Evolutionary conservation across 2,797 vertebrate genomes (phyloP), one percentile per base, ranked within the genome.

Genomic region (Otolemur crassicaudatus): DNA sequence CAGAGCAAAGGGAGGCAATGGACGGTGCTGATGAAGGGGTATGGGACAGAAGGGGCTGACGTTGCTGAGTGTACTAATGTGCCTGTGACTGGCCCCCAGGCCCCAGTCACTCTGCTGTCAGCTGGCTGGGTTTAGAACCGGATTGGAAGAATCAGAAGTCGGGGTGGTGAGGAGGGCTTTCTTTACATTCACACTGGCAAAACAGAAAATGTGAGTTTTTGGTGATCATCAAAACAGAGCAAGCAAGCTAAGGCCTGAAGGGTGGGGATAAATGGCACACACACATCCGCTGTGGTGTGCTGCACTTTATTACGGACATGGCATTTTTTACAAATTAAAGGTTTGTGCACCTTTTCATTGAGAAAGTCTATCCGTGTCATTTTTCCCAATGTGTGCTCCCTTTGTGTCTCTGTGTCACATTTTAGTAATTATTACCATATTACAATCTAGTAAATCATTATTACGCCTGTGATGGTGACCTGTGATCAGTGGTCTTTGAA

Each of bases 81-180:
- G 58, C n/a, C 69, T 0, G 0, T 10, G 22, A 37, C 14, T 0
- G 7, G 3, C 14, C 17, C 53, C 70, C 34, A 19, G 19, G 20
- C 2, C 31, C 31, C 20, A 2, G 22, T 19, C 37, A 23, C 11
- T 61, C 37, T 61, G 25, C 4, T 29, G 60, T 29, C n/a, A 49
- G 34, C 23, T 2, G 0, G 8, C 0, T 40, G 73, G 43, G 40
- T 56, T 49, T 31, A 73, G 77, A 75, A 4, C 23, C 4, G 1
- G 2, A 17, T 53, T 63, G 61, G 76, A 79, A 60, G 25, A 56
- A 53, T 43, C 31, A 60, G 43, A 58, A 77, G 23, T 65, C n/a
- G n/a, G 14, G 16, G 10, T 40, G 40, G 34, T 3, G 17, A 67
- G 56, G 25, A 17, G 20, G 34, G 29, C 17, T n/a, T 20, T n/a